A percentile compares a stretch with the other conserved stretches of the same genome.
phyloP scores from a whole-genome alignment of 2,113 vertebrate genomes.

The Hyla sarda region DNA sequence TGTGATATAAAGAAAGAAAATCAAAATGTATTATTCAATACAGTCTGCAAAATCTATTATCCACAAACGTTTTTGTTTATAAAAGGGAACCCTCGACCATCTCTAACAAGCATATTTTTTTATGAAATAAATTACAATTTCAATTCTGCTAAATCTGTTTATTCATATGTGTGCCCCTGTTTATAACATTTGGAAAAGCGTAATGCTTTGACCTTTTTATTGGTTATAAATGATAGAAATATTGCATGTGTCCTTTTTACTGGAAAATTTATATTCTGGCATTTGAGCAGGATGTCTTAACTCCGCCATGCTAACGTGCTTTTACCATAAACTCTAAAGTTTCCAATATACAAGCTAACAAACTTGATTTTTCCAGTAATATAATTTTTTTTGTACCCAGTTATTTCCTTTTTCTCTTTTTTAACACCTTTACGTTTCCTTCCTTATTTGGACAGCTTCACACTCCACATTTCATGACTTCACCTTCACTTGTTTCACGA shows the following conservation, averaged over 20 bases:
- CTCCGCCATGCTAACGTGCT: neutral
- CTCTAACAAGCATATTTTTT: neutral
- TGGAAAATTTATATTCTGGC: conserved; percentile 9
- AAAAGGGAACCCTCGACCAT: no score
- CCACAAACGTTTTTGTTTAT: no score
- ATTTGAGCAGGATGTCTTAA: conserved; percentile 17
- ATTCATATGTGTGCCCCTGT: neutral
- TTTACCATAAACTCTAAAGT: neutral
- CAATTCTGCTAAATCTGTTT: neutral
- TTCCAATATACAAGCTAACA: conserved; percentile 20
- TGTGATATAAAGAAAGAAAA: no score
- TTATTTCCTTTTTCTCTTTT: conserved; percentile 38
- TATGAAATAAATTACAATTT: neutral
- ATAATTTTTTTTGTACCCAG: neutral
- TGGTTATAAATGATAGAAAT: conserved; percentile 1
- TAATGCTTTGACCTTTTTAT: neutral
- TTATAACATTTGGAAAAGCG: neutral
- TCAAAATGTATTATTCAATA: no score
- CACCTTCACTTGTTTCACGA: conserved; percentile 46
- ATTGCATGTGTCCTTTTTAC: neutral
- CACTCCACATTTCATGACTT: conserved; percentile 48
- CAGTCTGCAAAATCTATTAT: no score
- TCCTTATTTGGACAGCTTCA: conserved; percentile 41
- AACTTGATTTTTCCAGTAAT: conserved; percentile 42
- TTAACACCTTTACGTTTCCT: conserved; percentile 54